A percentile compares a stretch with the other conserved stretches of the same genome.
phyloP scores from a whole-genome alignment of 2,888 invertebrate genomes.

The Hirtodrosophila duncani region DNA sequence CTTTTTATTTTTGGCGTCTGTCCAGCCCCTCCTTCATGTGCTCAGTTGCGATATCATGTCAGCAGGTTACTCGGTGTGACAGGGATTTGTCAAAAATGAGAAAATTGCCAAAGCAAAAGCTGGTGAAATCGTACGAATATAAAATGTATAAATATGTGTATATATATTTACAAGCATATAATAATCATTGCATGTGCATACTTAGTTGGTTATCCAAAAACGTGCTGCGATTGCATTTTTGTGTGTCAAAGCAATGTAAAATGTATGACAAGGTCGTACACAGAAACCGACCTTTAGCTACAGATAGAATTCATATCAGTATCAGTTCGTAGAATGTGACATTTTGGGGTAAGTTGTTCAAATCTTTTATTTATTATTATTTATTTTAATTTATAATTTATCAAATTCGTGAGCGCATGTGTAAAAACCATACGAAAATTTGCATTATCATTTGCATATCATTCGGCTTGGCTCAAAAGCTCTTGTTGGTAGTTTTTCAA shows the following conservation, averaged over 20 bases:
- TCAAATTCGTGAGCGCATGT: no score
- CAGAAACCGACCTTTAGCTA: no score
- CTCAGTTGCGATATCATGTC: conserved; percentile 54
- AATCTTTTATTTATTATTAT: neutral
- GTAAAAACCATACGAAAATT: neutral
- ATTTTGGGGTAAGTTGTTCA: no score
- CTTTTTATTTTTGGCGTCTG: conserved; percentile 13
- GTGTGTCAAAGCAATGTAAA: conserved; percentile 12
- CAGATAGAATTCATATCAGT: no score
- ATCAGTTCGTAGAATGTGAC: no score
- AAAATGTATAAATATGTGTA: no score
- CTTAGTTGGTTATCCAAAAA: conserved; percentile 20
- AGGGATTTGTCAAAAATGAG: conserved; percentile 60
- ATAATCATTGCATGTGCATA: no score
- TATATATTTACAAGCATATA: no score
- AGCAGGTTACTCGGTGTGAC: conserved; percentile 69
- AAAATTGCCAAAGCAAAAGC: conserved; percentile 1
- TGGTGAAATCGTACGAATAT: conserved; percentile 60
- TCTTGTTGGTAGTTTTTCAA: no score
- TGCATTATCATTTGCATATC: no score
- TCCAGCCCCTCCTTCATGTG: neutral
- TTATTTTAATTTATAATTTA: no score
- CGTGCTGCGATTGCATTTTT: conserved; percentile 33
- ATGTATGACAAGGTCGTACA: conserved; percentile 33
- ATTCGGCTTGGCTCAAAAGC: no score